Conservation (phyloP, 30 jellyfish, hydroid and myxozoan genomes). For the Pelagia noctiluca region DNA sequence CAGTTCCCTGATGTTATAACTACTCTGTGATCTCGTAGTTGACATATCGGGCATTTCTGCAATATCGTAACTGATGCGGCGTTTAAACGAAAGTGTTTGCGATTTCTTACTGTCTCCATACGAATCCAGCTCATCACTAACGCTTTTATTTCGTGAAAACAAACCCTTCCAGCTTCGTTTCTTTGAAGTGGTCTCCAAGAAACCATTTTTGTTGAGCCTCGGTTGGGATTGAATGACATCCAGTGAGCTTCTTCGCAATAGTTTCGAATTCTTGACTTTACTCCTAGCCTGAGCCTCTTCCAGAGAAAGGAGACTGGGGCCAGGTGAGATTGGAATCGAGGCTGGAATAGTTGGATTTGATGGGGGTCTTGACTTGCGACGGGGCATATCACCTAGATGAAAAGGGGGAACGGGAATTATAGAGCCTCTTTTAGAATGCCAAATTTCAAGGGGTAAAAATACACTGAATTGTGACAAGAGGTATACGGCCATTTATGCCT, state of each 20-base stretch:
- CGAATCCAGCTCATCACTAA: conserved; percentile 58
- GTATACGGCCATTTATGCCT: too few relatives aligned
- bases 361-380: conserved; percentile 77
- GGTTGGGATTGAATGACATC: conserved; percentile 41
- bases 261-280: conserved; percentile 48
- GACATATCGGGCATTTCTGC: conserved; percentile 34
- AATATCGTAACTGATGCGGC: conserved; percentile 58
- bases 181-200: conserved; percentile 57
- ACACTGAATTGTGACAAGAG: too few relatives aligned
- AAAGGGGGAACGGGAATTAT: not conserved
- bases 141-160: conserved; percentile 73
- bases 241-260: conserved; percentile 69
- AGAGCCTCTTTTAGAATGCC: not conserved
- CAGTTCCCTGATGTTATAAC: conserved; percentile 64
- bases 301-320: conserved; percentile 90
- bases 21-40: conserved; percentile 72
- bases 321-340: conserved; percentile 89
- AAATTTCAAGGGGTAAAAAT: not conserved
- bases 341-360: conserved; percentile 84
- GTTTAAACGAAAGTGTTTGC: conserved; percentile 43
- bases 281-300: conserved; percentile 98
- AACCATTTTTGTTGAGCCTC: conserved; percentile 30
- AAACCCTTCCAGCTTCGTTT: conserved; percentile 92
- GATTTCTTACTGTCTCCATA: conserved; percentile 53
- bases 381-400: conserved; percentile 47